These are phyloP conservation scores for Glaucidium brasilianum DNA, from an alignment of 2,113 vertebrate genomes.

Conservation along the genomic window DNA sequence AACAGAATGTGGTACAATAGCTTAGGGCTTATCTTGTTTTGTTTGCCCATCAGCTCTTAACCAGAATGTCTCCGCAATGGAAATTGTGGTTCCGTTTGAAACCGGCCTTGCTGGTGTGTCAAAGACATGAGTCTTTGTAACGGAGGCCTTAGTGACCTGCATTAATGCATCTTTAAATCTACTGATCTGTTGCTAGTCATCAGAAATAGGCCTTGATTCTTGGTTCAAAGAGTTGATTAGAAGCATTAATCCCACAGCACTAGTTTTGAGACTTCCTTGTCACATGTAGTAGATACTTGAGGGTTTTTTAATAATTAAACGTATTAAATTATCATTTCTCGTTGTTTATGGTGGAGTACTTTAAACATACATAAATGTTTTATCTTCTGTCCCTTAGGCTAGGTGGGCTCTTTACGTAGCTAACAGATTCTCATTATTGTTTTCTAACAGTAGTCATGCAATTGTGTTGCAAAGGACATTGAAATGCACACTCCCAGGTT, in stretches of 20 bases:
- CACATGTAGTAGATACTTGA: rapidly evolving
- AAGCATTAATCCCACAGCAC: background rate
- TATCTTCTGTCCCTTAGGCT: background rate
- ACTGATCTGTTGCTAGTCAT: background rate
- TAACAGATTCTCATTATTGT: background rate
- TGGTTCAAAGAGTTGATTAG: background rate
- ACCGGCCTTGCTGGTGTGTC: rapidly evolving
- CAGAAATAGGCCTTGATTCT: background rate
- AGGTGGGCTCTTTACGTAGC: background rate
- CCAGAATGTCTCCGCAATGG: background rate
- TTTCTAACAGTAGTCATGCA: background rate
- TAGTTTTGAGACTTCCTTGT: background rate
- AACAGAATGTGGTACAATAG: background rate
- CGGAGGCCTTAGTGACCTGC: background rate
- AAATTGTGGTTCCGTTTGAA: background rate
- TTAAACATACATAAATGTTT: background rate
- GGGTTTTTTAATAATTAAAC: background rate
- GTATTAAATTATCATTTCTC: background rate
- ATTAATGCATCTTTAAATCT: background rate
- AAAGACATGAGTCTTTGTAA: background rate
- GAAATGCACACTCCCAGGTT: rapidly evolving
- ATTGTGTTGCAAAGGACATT: background rate
- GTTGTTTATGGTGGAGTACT: background rate
- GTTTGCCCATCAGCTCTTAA: background rate
- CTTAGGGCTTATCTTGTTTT: background rate